These are phyloP conservation scores for Troglohyphantes excavatus DNA, from an alignment of 2,888 invertebrate species.

Conservation along the genomic window DNA sequence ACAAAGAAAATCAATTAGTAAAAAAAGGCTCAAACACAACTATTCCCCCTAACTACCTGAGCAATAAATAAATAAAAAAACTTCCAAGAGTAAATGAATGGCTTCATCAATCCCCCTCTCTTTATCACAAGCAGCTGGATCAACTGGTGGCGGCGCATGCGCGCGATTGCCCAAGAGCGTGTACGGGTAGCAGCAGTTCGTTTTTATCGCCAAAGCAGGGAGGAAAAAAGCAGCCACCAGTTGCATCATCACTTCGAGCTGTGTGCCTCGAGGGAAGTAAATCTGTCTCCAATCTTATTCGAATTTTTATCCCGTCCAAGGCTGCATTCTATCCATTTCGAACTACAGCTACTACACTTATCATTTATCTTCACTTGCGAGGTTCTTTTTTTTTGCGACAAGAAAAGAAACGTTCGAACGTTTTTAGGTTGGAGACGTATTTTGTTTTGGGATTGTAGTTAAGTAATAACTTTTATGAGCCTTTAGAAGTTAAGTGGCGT, in stretches of 20 bases:
- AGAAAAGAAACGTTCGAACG: neutral
- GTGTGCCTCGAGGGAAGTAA: slow-evolving; percentile 40
- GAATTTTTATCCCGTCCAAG: slow-evolving; percentile 41
- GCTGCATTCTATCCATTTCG: slow-evolving; percentile 10
- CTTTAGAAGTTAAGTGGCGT: no score
- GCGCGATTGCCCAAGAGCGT: slow-evolving; percentile 7
- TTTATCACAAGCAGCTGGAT: slow-evolving; percentile 64
- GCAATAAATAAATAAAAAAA: no score
- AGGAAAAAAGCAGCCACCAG: slow-evolving; percentile 37
- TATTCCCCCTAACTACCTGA: no score
- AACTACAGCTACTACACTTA: slow-evolving; percentile 21
- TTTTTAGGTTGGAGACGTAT: neutral
- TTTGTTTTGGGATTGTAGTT: neutral
- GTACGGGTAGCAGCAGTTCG: slow-evolving; percentile 60
- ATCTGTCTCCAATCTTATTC: slow-evolving; percentile 56
- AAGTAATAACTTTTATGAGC: no score
- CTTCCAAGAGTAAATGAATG: neutral
- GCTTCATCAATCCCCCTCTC: neutral
- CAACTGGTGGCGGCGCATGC: slow-evolving; percentile 64
- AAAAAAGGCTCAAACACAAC: no score
- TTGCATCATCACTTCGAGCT: slow-evolving; percentile 40
- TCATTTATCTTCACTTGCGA: slow-evolving; percentile 43
- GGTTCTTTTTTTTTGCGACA: neutral
- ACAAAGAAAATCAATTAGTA: no score
- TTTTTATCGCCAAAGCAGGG: slow-evolving; percentile 48